phyloP scores from a whole-genome alignment of 2,888 invertebrate species.

The Cosmia trapezina region DNA sequence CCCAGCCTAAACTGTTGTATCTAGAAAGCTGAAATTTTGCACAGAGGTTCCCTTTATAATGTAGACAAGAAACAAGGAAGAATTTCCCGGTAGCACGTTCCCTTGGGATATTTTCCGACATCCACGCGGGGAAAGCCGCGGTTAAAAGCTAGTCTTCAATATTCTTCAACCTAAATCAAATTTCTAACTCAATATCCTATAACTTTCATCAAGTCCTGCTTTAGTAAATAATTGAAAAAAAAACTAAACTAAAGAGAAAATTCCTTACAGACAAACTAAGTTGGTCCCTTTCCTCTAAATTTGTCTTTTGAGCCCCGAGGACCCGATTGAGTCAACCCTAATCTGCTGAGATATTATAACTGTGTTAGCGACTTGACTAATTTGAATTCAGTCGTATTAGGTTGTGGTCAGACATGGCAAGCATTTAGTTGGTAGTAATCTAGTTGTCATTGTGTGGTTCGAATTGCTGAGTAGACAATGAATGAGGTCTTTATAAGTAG shows the following conservation, averaged over 20 bases:
- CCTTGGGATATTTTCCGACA: too few species aligned
- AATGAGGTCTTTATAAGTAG: not conserved
- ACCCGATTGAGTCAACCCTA: slow-evolving; percentile 46
- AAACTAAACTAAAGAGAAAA: slow-evolving; percentile 14
- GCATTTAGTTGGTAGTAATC: slow-evolving; percentile 16
- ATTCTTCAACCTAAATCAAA: not conserved
- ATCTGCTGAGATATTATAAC: slow-evolving; percentile 48
- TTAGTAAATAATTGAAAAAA: slow-evolving; percentile 13
- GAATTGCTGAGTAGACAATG: not conserved
- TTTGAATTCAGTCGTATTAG: slow-evolving; percentile 40
- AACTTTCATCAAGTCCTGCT: not conserved
- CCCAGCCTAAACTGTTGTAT: too few species aligned
- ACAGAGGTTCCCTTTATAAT: too few species aligned
- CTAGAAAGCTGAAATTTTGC: too few species aligned
- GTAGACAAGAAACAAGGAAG: too few species aligned
- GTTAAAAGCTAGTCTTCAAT: too few species aligned
- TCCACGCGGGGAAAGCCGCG: too few species aligned
- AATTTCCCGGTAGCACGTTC: too few species aligned
- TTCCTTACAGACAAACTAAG: slow-evolving; percentile 9
- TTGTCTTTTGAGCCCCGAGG: slow-evolving; percentile 35
- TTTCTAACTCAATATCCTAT: not conserved
- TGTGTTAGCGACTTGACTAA: slow-evolving; percentile 38
- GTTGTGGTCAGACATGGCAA: slow-evolving; percentile 30
- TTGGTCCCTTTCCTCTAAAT: slow-evolving; percentile 22
- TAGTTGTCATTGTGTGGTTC: slow-evolving; percentile 12